Conservation (phyloP, 2,113 vertebrate genomes). For the Haemorhous mexicanus region DNA sequence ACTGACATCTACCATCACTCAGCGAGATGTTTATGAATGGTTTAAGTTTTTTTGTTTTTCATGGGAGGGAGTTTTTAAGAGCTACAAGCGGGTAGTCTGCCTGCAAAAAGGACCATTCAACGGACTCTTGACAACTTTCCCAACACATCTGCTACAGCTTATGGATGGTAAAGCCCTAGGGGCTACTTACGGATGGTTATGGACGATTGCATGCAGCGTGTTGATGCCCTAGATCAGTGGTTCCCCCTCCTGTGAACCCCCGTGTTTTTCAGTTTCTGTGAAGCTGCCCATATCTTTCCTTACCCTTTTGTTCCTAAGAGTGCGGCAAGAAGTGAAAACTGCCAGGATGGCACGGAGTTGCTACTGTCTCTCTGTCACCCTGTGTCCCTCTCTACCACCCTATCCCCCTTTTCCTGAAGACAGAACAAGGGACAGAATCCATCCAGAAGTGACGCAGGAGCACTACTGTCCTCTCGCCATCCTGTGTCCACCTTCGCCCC, state of each 20-base stretch:
- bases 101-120: background rate
- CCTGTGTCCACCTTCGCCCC: background rate
- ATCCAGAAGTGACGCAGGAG: background rate
- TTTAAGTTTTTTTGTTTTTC: background rate
- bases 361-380: background rate
- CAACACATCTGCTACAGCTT: background rate
- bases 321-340: background rate
- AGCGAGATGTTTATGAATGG: background rate
- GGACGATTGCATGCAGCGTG: background rate
- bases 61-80: background rate
- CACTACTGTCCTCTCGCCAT: fast-evolving
- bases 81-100: background rate
- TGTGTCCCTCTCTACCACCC: background rate
- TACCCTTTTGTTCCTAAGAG: background rate
- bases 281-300: background rate
- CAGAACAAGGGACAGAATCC: background rate
- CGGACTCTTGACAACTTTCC: background rate
- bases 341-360: background rate
- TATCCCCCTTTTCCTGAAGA: background rate
- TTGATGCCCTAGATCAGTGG: background rate
- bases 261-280: background rate
- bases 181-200: background rate
- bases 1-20: background rate
- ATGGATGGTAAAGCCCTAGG: background rate
- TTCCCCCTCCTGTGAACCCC: background rate